Base-by-base conservation (phyloP, 2,888 invertebrate species). In the Calameuta pallipes region DNA sequence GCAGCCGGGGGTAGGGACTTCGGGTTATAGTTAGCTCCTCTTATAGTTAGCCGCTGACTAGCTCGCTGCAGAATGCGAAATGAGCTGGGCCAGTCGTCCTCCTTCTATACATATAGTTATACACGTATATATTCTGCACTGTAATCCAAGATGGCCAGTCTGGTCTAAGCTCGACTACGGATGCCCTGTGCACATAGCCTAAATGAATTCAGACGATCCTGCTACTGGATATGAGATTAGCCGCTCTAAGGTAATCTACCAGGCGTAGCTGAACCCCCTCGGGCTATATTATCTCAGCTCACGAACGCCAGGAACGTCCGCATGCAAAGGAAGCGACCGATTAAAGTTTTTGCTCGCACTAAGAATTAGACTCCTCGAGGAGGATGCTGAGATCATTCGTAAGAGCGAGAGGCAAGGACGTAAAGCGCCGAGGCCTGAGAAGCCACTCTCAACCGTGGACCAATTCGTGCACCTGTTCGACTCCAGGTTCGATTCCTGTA, bases 11-110 rank as follows among this genome's bases (percentile, higher is more conserved):
- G 85, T 83, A 84, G 85, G 82, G 87, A 84, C 85, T 86, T 77
- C 76, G 78, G 80, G 84, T 87, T 87, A 87, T 87, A 88, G 87
- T 87, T 87, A 87, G 87, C 85, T 83, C 81, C 86, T 87, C 86
- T 89, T 89, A 89, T 88, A 88, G 88, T 89, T 89, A 88, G 88
- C 86, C 84, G 85, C 87, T 88, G 89, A 89, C 88, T 89, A 85
- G 87, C 85, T 82, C 86, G 77, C 85, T 82, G 84, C 85, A 89
- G 88, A 89, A 89, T 89, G 89, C 82, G 80, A 83, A 83, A 82
- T 83, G 81, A 78, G 82, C 74, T 33, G 56, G 35, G 74, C 56
- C 68, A 56, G n/a, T 78, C 75, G 76, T 56, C 74, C 80, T 77
- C 75, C 75, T 77, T 73, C 71, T 31, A 71, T 31, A 2, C 9